These are phyloP conservation scores for Lymantria dispar DNA, from an alignment of 2,888 invertebrate genomes.

Conservation along the genomic window DNA sequence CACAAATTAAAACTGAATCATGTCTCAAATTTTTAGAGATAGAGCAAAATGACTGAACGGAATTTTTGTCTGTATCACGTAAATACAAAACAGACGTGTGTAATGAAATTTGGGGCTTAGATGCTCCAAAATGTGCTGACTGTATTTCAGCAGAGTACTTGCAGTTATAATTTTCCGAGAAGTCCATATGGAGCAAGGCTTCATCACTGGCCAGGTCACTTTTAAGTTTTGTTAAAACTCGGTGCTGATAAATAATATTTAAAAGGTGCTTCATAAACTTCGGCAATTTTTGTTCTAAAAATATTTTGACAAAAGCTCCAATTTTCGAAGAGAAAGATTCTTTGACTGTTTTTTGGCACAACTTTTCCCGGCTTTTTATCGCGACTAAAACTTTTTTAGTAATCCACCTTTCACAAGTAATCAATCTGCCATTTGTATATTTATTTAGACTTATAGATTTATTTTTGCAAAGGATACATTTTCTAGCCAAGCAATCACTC, in stretches of 20 bases:
- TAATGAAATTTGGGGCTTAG: slow-evolving; percentile 3
- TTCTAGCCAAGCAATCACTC: slow-evolving; percentile 6
- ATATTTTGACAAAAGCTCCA: neutral
- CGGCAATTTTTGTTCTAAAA: slow-evolving; percentile 3
- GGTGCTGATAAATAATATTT: slow-evolving; percentile 3
- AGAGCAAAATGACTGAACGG: slow-evolving; percentile 8
- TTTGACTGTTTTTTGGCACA: slow-evolving; percentile 3
- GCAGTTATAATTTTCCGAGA: slow-evolving; percentile 6
- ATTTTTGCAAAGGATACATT: slow-evolving; percentile 3
- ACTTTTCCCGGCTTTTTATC: slow-evolving; percentile 1
- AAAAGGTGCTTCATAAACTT: slow-evolving; percentile 5
- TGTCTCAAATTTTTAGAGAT: slow-evolving; percentile 21
- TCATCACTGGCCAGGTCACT: neutral
- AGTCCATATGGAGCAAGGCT: slow-evolving; percentile 6
- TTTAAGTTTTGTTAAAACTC: slow-evolving; percentile 1
- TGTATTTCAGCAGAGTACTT: slow-evolving; percentile 9
- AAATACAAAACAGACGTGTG: slow-evolving; percentile 4
- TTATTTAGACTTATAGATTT: neutral
- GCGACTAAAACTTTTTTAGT: slow-evolving; percentile 1
- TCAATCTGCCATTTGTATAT: slow-evolving; percentile 3
- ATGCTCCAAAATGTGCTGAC: slow-evolving; percentile 10
- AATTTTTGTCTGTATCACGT: neutral
- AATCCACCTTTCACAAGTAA: slow-evolving; percentile 10
- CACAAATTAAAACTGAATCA: slow-evolving; percentile 24
- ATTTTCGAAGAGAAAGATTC: slow-evolving; percentile 1